Conservation (phyloP, 1,140 invertebrate genomes). For the Dreissena polymorpha region DNA sequence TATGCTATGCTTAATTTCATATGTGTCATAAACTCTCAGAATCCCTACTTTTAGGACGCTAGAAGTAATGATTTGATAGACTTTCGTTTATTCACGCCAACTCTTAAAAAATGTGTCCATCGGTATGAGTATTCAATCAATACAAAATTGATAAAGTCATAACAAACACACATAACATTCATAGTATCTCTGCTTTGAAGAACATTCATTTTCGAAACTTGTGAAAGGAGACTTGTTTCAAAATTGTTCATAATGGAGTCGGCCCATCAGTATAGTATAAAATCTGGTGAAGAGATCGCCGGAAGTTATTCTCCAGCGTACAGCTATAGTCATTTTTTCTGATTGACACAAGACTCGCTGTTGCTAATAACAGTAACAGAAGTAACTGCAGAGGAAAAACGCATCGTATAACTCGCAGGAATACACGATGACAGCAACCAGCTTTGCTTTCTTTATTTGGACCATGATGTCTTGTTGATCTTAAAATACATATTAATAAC, state of each 20-base stretch:
- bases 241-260: too few relatives aligned
- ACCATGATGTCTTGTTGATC: too few relatives aligned
- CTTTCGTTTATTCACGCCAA: neutral
- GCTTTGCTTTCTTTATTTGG: constrained; percentile 9
- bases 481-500: too few relatives aligned
- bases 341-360: constrained; percentile 91
- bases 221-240: too few relatives aligned
- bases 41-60: constrained; percentile 10
- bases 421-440: constrained; percentile 85
- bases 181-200: too few relatives aligned
- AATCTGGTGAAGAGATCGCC: constrained; percentile 89
- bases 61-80: neutral
- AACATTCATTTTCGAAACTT: too few relatives aligned
- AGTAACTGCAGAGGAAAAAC: constrained; percentile 95
- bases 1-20: too few relatives aligned
- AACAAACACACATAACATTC: too few relatives aligned
- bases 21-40: neutral
- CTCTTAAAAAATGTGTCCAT: neutral
- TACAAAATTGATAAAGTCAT: neutral
- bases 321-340: constrained; percentile 92
- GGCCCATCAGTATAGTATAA: constrained; percentile 93
- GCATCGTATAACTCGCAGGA: constrained; percentile 91
- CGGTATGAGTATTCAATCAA: neutral
- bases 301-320: constrained; percentile 90
- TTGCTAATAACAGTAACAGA: constrained; percentile 92